Conservation (phyloP, 1,140 invertebrate genomes). For the Drosophila micromelanica region DNA sequence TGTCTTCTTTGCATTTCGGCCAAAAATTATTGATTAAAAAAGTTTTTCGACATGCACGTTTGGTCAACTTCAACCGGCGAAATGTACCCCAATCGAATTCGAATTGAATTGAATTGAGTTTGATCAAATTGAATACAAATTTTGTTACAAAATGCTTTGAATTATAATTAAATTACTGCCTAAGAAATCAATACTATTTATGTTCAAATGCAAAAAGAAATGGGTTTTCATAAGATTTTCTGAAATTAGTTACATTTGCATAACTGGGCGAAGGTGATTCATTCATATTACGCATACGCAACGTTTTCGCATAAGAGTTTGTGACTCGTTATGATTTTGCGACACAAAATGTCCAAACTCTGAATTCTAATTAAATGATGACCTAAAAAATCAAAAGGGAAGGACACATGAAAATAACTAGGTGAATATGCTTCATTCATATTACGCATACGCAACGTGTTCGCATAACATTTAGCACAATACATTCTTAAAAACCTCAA, state of each 20-base stretch:
- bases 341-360: not conserved
- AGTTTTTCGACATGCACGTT: conserved; percentile 58
- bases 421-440: not conserved
- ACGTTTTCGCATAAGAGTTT: not conserved
- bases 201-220: too few relatives aligned
- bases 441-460: conserved; percentile 17
- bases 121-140: conserved; percentile 57
- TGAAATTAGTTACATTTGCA: not conserved
- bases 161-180: conserved; percentile 10
- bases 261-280: not conserved
- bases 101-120: conserved; percentile 20
- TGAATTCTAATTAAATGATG: too few relatives aligned
- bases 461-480: conserved; percentile 2
- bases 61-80: conserved; percentile 35
- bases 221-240: not conserved
- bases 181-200: not conserved
- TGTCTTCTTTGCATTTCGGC: conserved; percentile 34
- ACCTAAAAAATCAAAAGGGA: too few relatives aligned
- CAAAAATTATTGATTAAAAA: conserved; percentile 80
- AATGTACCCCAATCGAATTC: conserved; percentile 31
- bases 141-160: conserved; percentile 26
- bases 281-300: conserved; percentile 18
- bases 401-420: not conserved
- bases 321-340: too few relatives aligned
- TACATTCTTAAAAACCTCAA: conserved; percentile 14